Percentiles rank a stretch among this genome's conserved stretches.
Conservation (phyloP, 2,797 vertebrate genomes). For the Urocyon cinereoargenteus region DNA sequence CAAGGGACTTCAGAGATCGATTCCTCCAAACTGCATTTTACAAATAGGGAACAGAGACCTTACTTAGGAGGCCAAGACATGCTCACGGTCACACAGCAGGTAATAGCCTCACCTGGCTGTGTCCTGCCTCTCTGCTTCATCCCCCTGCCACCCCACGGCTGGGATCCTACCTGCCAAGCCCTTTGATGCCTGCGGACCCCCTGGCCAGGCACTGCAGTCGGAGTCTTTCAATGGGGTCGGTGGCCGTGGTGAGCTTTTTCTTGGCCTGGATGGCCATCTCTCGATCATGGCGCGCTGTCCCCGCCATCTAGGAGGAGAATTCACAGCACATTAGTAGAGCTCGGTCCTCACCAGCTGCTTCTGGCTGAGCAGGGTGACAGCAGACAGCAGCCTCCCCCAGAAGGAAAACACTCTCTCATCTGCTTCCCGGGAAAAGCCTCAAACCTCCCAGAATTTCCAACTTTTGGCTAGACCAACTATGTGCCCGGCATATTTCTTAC, state of each 20-base stretch:
- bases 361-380: neutral
- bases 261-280: conserved; percentile 93
- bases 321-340: neutral
- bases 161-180: conserved; percentile 92
- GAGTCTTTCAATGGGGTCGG: conserved; percentile 93
- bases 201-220: conserved; percentile 93
- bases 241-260: conserved; percentile 86
- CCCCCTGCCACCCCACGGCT: neutral
- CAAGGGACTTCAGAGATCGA: neutral
- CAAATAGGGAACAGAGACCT: neutral
- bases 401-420: neutral
- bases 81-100: neutral
- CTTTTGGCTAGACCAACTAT: neutral
- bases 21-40: neutral
- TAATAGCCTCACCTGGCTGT: neutral
- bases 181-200: conserved; percentile 96
- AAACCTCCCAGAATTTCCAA: neutral
- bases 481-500: neutral
- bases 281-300: conserved; percentile 93
- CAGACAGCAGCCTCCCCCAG: neutral
- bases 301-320: conserved; percentile 90
- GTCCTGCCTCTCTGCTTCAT: neutral
- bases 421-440: neutral
- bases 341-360: rapidly evolving
- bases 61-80: neutral